These are phyloP conservation scores for Arvicanthis niloticus DNA, from an alignment of 2,113 vertebrate genomes.

Conservation along the genomic window DNA sequence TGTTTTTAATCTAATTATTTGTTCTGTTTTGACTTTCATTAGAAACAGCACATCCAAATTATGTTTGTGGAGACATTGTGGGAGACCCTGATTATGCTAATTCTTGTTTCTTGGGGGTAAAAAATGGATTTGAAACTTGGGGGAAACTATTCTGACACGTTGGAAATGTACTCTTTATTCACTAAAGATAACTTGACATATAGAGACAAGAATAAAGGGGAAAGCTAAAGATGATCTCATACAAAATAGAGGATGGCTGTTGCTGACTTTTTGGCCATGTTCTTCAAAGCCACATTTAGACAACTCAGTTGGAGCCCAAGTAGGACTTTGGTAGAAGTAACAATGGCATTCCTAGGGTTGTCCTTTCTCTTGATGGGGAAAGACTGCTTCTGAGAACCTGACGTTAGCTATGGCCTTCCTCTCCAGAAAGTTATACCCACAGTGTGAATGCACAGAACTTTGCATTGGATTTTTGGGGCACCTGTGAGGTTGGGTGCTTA, in stretches of 20 bases:
- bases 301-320: not conserved
- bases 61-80: conserved; percentile 70
- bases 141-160: not conserved
- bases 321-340: not conserved
- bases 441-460: not conserved
- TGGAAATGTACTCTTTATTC: not conserved
- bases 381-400: conserved; percentile 4
- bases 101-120: conserved; percentile 63
- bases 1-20: conserved; percentile 83
- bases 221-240: not conserved
- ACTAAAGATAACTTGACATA: conserved; percentile 30
- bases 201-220: conserved; percentile 1
- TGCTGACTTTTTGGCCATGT: not conserved
- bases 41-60: conserved; percentile 80
- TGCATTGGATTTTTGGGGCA: not conserved
- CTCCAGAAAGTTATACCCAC: not conserved
- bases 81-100: conserved; percentile 70
- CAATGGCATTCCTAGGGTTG: not conserved
- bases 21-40: conserved; percentile 78
- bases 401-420: not conserved
- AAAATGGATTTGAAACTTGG: conserved; percentile 54
- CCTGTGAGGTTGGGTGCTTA: not conserved
- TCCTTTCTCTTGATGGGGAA: not conserved
- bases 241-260: not conserved
- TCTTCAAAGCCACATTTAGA: not conserved